phyloP scores from a whole-genome alignment of 2,797 vertebrate genomes.

The Chelon labrosus region DNA sequence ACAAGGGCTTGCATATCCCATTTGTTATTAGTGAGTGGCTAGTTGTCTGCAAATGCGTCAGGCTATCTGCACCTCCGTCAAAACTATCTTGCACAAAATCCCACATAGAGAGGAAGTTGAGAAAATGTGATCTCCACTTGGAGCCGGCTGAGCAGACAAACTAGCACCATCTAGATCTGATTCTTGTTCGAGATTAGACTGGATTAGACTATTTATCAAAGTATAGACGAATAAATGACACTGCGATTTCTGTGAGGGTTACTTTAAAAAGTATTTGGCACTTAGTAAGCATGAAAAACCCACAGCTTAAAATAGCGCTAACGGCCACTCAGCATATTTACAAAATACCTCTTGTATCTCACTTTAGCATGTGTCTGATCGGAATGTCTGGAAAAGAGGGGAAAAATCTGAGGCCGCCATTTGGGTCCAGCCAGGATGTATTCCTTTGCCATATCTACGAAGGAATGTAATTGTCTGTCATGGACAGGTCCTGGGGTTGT shows the following conservation, averaged over 20 bases:
- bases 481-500: conserved; percentile 63
- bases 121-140: background rate
- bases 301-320: background rate
- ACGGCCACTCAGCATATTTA: conserved; percentile 12
- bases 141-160: background rate
- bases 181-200: background rate
- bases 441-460: conserved; percentile 48
- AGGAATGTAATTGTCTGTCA: conserved; percentile 65
- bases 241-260: background rate
- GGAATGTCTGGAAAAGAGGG: conserved; percentile 6
- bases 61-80: background rate
- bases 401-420: conserved; percentile 13
- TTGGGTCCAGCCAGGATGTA: conserved; percentile 30
- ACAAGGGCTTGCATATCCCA: background rate
- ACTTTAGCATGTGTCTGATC: conserved; percentile 3
- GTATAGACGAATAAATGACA: background rate
- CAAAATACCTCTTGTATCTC: background rate
- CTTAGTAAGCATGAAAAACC: background rate
- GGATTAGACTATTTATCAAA: background rate
- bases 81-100: background rate
- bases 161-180: background rate
- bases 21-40: background rate
- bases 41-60: conserved; percentile 2
- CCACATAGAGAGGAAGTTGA: background rate
- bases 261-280: background rate